These are phyloP conservation scores for Choloepus hoffmanni DNA, from an alignment of 2,113 vertebrate species.

Conservation along the genomic window DNA sequence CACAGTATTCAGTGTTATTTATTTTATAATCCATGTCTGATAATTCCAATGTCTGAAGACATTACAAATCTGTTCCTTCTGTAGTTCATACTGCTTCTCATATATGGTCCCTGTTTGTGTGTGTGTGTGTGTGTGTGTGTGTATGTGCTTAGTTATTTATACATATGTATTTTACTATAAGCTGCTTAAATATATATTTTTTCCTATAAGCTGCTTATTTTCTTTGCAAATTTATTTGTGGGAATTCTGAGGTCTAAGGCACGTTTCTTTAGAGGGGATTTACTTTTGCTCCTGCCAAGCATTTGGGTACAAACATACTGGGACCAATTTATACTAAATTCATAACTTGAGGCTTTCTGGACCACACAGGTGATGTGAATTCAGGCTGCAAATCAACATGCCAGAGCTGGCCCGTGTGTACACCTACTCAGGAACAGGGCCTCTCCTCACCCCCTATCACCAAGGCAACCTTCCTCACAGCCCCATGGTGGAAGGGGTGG, in stretches of 20 bases:
- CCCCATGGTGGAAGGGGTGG: neutral
- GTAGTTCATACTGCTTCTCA: neutral
- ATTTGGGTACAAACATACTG: neutral
- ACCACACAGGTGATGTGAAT: neutral
- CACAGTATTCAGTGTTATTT: neutral
- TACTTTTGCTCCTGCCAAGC: neutral
- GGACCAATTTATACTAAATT: neutral
- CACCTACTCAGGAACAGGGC: neutral
- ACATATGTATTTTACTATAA: neutral
- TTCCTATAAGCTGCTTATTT: neutral
- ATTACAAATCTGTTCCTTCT: neutral
- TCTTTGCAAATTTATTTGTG: neutral
- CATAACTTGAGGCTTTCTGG: neutral
- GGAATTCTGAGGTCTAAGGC: neutral
- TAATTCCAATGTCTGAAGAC: neutral
- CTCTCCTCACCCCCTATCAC: neutral
- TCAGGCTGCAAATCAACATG: neutral
- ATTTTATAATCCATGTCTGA: neutral
- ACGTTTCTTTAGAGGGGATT: constrained; percentile 15
- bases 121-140: neutral
- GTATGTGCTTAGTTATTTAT: neutral
- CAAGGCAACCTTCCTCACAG: neutral
- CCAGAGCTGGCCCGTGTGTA: neutral
- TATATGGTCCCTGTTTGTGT: neutral
- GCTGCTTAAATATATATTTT: neutral